phyloP scores from a whole-genome alignment of 2,797 vertebrate species.

The Lemur catta region DNA sequence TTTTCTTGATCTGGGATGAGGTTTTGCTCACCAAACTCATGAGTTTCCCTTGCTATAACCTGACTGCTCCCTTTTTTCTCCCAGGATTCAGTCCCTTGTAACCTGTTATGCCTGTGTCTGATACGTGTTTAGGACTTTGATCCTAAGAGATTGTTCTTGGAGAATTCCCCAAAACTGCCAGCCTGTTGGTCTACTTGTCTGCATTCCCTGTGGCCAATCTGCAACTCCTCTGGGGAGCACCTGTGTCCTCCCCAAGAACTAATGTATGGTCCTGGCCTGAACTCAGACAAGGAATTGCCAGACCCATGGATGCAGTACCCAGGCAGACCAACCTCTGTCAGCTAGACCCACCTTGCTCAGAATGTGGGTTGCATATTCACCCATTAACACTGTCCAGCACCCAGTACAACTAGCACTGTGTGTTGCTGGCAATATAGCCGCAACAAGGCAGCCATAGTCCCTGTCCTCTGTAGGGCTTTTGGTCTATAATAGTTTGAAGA shows the following conservation, averaged over 20 bases:
- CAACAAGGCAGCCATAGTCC: not conserved
- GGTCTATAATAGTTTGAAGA: not conserved
- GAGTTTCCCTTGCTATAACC: not conserved
- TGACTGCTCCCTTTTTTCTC: not conserved
- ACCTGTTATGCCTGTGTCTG: not conserved
- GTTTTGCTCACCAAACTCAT: not conserved
- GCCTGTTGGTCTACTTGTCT: not conserved
- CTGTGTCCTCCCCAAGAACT: not conserved
- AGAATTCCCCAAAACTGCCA: not conserved
- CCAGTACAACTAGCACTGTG: not conserved
- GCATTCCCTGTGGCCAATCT: not conserved
- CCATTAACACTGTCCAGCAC: not conserved
- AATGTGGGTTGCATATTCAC: fast-evolving
- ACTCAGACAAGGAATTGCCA: not conserved
- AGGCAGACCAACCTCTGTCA: not conserved
- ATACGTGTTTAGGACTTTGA: not conserved
- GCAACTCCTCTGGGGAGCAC: not conserved
- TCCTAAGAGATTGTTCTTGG: not conserved
- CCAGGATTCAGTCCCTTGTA: not conserved
- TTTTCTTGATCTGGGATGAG: not conserved
- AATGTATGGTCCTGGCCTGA: not conserved
- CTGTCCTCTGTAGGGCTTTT: not conserved
- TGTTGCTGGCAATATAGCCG: not conserved
- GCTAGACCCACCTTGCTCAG: not conserved
- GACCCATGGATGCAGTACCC: not conserved